A percentile compares a stretch with the other conserved stretches of the same genome.
Evolutionary conservation across 2,797 vertebrate species (phyloP).

Genomic region (Limosa lapponica): DNA sequence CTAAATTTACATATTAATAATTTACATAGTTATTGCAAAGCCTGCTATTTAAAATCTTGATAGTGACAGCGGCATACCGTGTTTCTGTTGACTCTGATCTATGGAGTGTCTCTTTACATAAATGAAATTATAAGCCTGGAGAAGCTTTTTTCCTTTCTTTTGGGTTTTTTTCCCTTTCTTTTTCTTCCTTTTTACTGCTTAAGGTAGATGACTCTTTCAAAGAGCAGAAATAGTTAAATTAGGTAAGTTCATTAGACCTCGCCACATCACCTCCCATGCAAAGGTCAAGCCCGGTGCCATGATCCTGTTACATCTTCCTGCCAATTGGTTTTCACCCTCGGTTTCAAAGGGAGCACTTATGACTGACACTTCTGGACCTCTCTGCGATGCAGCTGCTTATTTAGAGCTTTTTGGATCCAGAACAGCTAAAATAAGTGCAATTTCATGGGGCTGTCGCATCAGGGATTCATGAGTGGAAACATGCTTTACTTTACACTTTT

Average conservation of each 20-base stretch:
- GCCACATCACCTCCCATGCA: constrained; percentile 36
- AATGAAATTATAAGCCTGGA: not conserved
- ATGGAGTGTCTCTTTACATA: not conserved
- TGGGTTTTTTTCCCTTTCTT: not conserved
- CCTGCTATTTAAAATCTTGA: constrained; percentile 63
- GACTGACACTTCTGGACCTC: constrained; percentile 70
- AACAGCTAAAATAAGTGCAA: constrained; percentile 50
- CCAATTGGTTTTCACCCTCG: constrained; percentile 64
- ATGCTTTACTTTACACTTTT: not conserved
- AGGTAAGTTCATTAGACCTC: constrained; percentile 63
- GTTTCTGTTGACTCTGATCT: constrained; percentile 56
- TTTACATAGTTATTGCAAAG: constrained; percentile 67
- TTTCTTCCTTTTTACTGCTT: not conserved
- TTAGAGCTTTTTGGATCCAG: constrained; percentile 62
- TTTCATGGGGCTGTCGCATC: constrained; percentile 32
- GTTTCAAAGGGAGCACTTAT: constrained; percentile 76
- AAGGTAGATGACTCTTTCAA: not conserved
- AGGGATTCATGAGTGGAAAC: constrained; percentile 48
- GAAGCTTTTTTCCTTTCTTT: not conserved
- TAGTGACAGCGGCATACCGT: not conserved
- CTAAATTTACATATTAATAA: constrained; percentile 69
- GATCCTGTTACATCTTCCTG: constrained; percentile 69
- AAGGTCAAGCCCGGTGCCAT: constrained; percentile 70
- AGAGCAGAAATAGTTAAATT: constrained; percentile 69
- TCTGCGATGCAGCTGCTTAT: constrained; percentile 68